These are phyloP conservation scores for Myrmecophaga tridactyla DNA, from an alignment of 2,113 vertebrate genomes.

Conservation along the genomic window DNA sequence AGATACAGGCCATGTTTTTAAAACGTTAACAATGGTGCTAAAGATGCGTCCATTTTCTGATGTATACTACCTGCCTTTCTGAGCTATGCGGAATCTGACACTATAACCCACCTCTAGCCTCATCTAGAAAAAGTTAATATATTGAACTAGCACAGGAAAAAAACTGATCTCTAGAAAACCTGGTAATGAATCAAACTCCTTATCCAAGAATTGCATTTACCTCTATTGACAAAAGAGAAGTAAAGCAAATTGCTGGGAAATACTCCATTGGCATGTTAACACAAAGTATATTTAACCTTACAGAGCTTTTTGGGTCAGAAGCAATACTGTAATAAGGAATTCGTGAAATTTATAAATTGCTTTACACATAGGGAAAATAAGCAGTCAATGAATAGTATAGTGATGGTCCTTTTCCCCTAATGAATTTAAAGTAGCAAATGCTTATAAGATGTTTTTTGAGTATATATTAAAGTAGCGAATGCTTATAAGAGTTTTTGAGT, in stretches of 20 bases:
- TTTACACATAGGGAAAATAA: neutral
- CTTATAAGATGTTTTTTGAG: neutral
- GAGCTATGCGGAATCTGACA: neutral
- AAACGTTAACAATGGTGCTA: neutral
- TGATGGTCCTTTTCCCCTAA: neutral
- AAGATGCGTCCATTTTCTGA: neutral
- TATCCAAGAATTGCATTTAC: neutral
- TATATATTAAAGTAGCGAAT: neutral
- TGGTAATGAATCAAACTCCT: neutral
- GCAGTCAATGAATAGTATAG: neutral
- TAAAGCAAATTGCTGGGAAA: neutral
- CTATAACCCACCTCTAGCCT: neutral
- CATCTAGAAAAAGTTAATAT: neutral
- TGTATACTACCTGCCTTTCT: neutral
- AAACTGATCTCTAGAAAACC: neutral
- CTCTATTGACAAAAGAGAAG: neutral
- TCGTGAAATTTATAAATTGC: neutral
- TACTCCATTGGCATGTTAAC: neutral
- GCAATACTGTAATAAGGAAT: neutral
- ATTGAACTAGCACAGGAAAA: neutral
- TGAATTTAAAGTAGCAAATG: neutral
- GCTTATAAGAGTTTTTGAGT: neutral
- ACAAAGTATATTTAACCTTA: neutral
- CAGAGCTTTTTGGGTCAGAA: neutral
- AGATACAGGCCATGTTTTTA: neutral